phyloP scores from a whole-genome alignment of 2,797 vertebrate genomes.

The Sorex maritimensis region DNA sequence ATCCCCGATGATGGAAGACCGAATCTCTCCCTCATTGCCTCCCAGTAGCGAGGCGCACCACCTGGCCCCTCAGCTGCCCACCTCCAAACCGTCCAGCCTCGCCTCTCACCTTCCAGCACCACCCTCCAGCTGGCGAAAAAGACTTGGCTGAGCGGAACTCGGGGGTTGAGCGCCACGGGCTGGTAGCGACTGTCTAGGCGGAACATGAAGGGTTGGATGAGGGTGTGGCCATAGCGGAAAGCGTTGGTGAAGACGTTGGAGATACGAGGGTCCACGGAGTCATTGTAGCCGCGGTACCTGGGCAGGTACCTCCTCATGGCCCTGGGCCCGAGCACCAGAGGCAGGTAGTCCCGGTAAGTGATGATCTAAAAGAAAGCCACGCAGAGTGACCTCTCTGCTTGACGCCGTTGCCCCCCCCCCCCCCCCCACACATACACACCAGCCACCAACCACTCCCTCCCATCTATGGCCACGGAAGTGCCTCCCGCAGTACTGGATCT shows the following conservation, averaged over 20 bases:
- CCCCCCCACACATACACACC: neutral
- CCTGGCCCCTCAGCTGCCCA: neutral
- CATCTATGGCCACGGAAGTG: neutral
- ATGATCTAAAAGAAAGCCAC: slow-evolving; percentile 90
- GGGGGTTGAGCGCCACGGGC: slow-evolving; percentile 78
- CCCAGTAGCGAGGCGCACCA: neutral
- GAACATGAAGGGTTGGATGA: slow-evolving; percentile 92
- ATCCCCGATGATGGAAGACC: neutral
- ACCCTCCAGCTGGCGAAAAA: slow-evolving; percentile 95
- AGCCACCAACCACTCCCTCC: neutral
- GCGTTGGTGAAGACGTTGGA: slow-evolving; percentile 94
- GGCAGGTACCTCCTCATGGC: slow-evolving; percentile 87
- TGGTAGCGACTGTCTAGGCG: slow-evolving; percentile 90
- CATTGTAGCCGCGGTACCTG: slow-evolving; percentile 90
- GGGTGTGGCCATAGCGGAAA: slow-evolving; percentile 95
- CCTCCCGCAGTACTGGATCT: neutral
- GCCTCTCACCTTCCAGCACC: slow-evolving; percentile 90
- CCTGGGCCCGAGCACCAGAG: slow-evolving; percentile 91
- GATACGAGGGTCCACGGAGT: slow-evolving; percentile 92
- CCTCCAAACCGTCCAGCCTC: neutral
- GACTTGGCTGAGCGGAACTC: slow-evolving; percentile 90
- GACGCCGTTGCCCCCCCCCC: neutral
- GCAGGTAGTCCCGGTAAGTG: slow-evolving; percentile 95
- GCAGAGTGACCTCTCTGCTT: neutral
- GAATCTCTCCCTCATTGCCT: neutral